Evolutionary conservation across 2,113 vertebrate genomes (phyloP).

Genomic region (Lasiurus borealis): DNA sequence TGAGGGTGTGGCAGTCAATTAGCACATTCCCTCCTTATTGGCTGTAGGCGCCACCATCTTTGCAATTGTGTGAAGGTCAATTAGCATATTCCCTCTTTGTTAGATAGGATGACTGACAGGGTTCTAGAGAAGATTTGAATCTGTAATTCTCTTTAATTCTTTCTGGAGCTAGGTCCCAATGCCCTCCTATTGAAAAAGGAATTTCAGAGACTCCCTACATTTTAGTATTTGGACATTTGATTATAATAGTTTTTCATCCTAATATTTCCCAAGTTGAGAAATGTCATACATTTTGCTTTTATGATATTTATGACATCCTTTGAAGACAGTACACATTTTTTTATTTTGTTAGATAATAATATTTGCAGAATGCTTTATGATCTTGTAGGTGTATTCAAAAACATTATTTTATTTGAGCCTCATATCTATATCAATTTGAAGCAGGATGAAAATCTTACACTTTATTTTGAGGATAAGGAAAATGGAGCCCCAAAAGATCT

Average conservation of each 20-base stretch:
- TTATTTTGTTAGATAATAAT: slow-evolving; percentile 24
- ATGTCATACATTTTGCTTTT: background rate
- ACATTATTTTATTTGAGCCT: background rate
- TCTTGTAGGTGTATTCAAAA: background rate
- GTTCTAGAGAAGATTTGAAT: slow-evolving; percentile 42
- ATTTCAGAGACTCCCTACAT: background rate
- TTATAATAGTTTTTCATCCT: background rate
- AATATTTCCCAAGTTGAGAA: background rate
- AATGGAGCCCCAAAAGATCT: background rate
- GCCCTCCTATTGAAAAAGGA: background rate
- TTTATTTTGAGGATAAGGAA: slow-evolving; percentile 25
- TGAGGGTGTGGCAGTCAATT: too few species aligned
- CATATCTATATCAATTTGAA: background rate
- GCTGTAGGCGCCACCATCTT: too few species aligned
- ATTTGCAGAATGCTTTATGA: background rate
- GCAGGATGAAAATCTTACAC: background rate
- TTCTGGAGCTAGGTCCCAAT: background rate
- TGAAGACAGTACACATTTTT: slow-evolving; percentile 14
- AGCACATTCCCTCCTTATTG: too few species aligned
- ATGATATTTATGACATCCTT: slow-evolving; percentile 2
- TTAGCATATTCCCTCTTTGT: too few species aligned
- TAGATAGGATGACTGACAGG: background rate
- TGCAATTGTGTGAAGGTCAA: too few species aligned
- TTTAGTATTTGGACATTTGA: background rate
- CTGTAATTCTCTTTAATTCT: slow-evolving; percentile 57